Evolutionary conservation across 2,888 invertebrate species (phyloP).

Genomic region (Leptopilina drosophilae): DNA sequence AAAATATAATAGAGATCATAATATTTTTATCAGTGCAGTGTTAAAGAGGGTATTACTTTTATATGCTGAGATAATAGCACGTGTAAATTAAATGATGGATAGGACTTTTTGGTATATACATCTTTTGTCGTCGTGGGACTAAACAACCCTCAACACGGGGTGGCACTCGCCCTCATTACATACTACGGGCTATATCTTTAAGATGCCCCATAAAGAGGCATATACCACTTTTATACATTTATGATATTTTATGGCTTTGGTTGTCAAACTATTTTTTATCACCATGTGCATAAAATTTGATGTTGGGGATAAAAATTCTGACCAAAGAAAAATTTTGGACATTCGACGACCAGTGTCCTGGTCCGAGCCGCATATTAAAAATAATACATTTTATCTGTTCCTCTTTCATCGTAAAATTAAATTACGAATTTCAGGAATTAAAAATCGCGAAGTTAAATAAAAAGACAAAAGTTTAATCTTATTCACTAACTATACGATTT

Average conservation of each 20-base stretch:
- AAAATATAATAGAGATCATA: neutral
- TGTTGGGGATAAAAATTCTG: neutral
- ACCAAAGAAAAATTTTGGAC: neutral
- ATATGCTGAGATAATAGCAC: slow-evolving; percentile 46
- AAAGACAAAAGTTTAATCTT: no score
- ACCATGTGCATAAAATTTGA: slow-evolving; percentile 1
- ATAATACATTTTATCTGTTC: no score
- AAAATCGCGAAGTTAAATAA: no score
- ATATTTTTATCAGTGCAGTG: neutral
- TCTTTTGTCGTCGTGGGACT: slow-evolving; percentile 58
- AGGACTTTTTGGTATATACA: slow-evolving; percentile 58
- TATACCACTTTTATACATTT: slow-evolving; percentile 37
- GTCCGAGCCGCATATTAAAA: no score
- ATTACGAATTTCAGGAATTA: no score
- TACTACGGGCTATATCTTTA: slow-evolving; percentile 50
- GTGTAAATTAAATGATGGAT: slow-evolving; percentile 54
- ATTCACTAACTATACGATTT: no score
- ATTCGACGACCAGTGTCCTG: no score
- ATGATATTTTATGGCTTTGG: slow-evolving; percentile 16
- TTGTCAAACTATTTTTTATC: slow-evolving; percentile 9
- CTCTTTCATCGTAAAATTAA: no score
- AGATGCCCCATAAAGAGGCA: slow-evolving; percentile 48
- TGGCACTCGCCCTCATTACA: slow-evolving; percentile 62
- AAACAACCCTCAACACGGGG: slow-evolving; percentile 61
- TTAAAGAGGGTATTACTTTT: slow-evolving; percentile 12